Evolutionary conservation across 2,797 vertebrate genomes (phyloP).

Genomic region (Oreochromis grahami): DNA sequence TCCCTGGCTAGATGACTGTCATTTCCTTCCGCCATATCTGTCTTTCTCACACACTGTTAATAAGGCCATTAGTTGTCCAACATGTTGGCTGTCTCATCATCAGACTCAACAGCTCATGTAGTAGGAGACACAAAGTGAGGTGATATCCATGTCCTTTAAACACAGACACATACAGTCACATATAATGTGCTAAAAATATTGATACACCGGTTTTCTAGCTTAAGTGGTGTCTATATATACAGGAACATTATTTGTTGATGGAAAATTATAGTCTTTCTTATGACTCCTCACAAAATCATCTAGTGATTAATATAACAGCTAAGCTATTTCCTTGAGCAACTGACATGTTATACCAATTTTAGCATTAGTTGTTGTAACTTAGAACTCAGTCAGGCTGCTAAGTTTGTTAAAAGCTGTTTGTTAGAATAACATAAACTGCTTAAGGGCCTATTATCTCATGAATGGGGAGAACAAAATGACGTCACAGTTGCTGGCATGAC

Average conservation of each 20-base stretch:
- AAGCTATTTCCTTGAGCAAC: neutral
- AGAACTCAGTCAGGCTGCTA: neutral
- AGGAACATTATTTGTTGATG: neutral
- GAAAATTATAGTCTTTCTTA: neutral
- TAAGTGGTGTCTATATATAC: neutral
- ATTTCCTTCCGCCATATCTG: neutral
- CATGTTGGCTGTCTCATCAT: slow-evolving; percentile 6
- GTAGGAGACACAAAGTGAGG: neutral
- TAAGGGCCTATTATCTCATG: neutral
- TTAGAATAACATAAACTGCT: neutral
- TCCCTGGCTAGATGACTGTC: neutral
- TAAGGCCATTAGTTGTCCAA: slow-evolving; percentile 15
- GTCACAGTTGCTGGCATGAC: neutral
- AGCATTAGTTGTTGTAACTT: neutral
- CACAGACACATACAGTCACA: rapidly evolving
- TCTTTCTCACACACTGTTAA: neutral
- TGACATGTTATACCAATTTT: neutral
- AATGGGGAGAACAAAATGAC: neutral
- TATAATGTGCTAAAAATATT: neutral
- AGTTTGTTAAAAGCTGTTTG: neutral
- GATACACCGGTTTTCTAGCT: neutral
- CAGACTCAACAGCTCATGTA: neutral
- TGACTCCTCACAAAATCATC: neutral
- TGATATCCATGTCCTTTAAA: neutral
- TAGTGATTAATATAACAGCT: neutral